Evolutionary conservation across 2,888 invertebrate genomes (phyloP).

Genomic region (Zelleria hepariella): DNA sequence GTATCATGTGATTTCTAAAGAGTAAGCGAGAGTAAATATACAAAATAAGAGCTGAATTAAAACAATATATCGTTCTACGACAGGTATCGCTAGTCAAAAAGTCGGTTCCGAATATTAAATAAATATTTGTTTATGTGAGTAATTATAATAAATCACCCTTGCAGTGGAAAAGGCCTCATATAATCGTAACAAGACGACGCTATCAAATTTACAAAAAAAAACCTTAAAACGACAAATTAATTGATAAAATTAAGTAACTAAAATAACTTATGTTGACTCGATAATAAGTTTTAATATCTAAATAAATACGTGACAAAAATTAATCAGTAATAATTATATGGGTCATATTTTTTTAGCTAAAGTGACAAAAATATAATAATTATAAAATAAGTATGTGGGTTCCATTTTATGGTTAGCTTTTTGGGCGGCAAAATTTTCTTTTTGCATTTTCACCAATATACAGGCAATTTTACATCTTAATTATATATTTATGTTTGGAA

Average conservation of each 20-base stretch:
- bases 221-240: not conserved
- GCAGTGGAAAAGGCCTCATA: slow-evolving; percentile 1
- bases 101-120: not conserved
- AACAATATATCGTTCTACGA: not conserved
- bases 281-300: slow-evolving; percentile 8
- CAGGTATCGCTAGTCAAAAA: not conserved
- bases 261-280: slow-evolving; percentile 4
- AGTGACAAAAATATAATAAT: not conserved
- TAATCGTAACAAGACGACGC: not conserved
- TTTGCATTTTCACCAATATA: not conserved
- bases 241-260: slow-evolving; percentile 3
- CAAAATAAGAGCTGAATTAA: not conserved
- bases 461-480: not conserved
- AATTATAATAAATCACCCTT: not conserved
- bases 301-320: slow-evolving; percentile 38
- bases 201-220: not conserved
- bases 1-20: too few species aligned
- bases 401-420: not conserved
- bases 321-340: too few species aligned
- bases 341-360: too few species aligned
- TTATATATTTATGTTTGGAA: not conserved
- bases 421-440: not conserved
- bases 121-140: not conserved
- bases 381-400: not conserved
- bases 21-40: too few species aligned